A percentile compares a stretch with the other conserved stretches of the same genome.
These are phyloP conservation scores for Syngnathus scovelli DNA, from an alignment of 2,113 vertebrate genomes.

Conservation along the genomic window DNA sequence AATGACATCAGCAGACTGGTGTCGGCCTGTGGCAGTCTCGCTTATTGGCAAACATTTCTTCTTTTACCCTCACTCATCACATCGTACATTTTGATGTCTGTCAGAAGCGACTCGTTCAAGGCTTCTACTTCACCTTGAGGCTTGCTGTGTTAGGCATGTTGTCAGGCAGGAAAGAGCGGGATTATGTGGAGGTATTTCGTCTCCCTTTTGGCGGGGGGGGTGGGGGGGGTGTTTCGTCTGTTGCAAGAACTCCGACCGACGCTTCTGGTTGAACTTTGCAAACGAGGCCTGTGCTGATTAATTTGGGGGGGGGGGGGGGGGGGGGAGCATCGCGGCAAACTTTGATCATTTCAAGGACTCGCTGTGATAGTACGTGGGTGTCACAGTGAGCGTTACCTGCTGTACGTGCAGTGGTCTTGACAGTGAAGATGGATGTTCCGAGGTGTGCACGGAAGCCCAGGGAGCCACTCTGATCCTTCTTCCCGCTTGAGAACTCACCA, in stretches of 20 bases:
- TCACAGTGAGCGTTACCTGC: neutral
- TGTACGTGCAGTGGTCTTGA: slow-evolving; percentile 16
- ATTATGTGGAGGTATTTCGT: slow-evolving; percentile 37
- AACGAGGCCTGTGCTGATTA: neutral
- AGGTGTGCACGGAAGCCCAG: slow-evolving; percentile 28
- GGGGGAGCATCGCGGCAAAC: neutral
- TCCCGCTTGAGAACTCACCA: slow-evolving; percentile 39
- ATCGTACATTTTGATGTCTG: neutral
- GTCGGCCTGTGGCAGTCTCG: slow-evolving; percentile 45
- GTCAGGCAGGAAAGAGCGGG: slow-evolving; percentile 47
- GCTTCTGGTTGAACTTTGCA: neutral
- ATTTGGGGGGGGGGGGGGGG: neutral
- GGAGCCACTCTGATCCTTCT: slow-evolving; percentile 29
- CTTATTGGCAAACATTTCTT: slow-evolving; percentile 31
- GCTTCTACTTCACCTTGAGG: slow-evolving; percentile 16
- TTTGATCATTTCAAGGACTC: neutral
- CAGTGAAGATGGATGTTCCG: slow-evolving; percentile 45
- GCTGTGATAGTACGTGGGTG: slow-evolving; percentile 2
- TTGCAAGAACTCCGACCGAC: neutral
- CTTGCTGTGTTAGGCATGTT: slow-evolving; percentile 40
- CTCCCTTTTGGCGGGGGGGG: slow-evolving; percentile 4
- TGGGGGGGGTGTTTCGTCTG: slow-evolving; percentile 14
- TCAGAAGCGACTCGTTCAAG: neutral
- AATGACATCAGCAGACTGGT: slow-evolving; percentile 34
- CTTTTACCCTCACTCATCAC: slow-evolving; percentile 14